Evolutionary conservation across 2,113 vertebrate genomes (phyloP), one percentile per base, ranked within the genome.

Genomic region (Caranx ignobilis): DNA sequence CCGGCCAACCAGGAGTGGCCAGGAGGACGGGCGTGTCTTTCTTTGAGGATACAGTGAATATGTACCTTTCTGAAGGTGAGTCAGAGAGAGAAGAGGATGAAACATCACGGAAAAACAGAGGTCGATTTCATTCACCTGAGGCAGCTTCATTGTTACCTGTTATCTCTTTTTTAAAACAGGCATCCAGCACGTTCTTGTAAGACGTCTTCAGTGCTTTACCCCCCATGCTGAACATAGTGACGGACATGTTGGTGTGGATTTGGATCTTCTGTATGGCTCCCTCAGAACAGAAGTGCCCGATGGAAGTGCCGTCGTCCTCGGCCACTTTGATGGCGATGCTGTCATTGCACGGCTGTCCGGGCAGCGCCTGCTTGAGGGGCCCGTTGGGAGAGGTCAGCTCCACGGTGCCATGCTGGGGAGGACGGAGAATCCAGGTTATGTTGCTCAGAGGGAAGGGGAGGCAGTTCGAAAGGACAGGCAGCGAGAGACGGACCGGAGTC

Each of bases 281-380:
- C 18, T 91, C 91, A 0, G 94, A 89, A 57, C 97, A 99, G 90
- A 97, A 98, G 2, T 72, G 48, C 32, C 97, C 98, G 0, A 98
- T 65, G 1, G 87, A 54, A 1, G 93, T 59, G 11, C 94, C 86
- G 0, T 77, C 81, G 3, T 87, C 84, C 0, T 94, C 93, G 2
- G 81, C 64, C 13, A 95, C 68, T 7, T 91, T 86, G 55, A 98
- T 95, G n/a, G 85, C 64, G 54, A 96, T 81, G 84, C 93, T 96
- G 2, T 88, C 81, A n/a, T 94, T 95, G 91, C 97, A 98, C 5
- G 3, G 74, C 39, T 95, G 92, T 63, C 94, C 95, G 0, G 85
- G 92, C 7, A 93, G 61, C 0, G 93, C 74, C 71, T 97, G 96
- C 60, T 82, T 95, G 57, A 99, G 95, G 73, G 94, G 89, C 45